phyloP scores from a whole-genome alignment of 2,888 invertebrate species.

The Drosophila diplacantha region DNA sequence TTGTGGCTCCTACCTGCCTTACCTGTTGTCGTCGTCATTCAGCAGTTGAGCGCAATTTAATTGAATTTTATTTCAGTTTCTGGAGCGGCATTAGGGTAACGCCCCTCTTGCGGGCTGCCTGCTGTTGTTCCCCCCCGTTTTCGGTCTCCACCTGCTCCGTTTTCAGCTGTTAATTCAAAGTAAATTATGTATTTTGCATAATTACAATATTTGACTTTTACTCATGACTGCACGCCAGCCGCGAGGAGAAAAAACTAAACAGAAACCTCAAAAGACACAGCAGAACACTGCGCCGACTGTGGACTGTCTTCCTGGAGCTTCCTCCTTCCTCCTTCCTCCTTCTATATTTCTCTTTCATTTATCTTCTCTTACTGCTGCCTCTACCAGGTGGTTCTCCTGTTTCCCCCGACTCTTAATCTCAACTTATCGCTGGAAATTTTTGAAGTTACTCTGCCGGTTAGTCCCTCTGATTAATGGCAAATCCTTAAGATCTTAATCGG shows the following conservation, averaged over 20 bases:
- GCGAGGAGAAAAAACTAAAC: conserved; percentile 2
- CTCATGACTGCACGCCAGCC: conserved; percentile 61
- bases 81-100: conserved; percentile 64
- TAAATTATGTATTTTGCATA: conserved; percentile 72
- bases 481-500: conserved; percentile 15
- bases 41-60: conserved; percentile 55
- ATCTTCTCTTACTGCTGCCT: conserved; percentile 43
- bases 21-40: conserved; percentile 39
- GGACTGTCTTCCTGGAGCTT: conserved; percentile 8
- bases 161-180: conserved; percentile 71
- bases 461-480: conserved; percentile 12
- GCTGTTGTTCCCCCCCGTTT: conserved; percentile 7
- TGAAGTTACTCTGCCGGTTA: conserved; percentile 5
- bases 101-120: conserved; percentile 44
- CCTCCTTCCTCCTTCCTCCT: conserved; percentile 43
- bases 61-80: conserved; percentile 67
- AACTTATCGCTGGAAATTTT: conserved; percentile 5
- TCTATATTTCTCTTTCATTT: conserved; percentile 50
- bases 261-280: conserved; percentile 1
- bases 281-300: neutral
- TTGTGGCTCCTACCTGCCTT: conserved; percentile 2
- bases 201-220: conserved; percentile 71
- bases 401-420: conserved; percentile 19
- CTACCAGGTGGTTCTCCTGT: neutral
- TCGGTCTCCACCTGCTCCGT: conserved; percentile 17